Conservation (phyloP, 2,888 invertebrate species). For the Mesorhabditis spiculigera region DNA sequence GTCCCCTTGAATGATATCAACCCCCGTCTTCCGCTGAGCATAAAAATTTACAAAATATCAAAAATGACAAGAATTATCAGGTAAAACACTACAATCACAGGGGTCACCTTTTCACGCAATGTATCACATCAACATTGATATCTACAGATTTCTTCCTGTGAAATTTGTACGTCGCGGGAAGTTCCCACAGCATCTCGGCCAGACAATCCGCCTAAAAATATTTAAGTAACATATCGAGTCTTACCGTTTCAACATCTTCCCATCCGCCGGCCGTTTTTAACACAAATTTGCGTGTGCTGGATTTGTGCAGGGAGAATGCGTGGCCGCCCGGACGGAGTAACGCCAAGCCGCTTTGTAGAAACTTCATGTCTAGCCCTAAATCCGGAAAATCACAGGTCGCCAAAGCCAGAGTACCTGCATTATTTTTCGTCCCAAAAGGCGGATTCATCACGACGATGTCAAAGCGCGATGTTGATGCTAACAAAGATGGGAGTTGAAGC, state of each 20-base stretch:
- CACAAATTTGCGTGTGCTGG: conserved; percentile 73
- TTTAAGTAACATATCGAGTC: no score
- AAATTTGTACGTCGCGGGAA: conserved; percentile 74
- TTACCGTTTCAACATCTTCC: conserved; percentile 19
- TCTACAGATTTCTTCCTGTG: conserved; percentile 46
- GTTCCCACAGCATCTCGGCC: conserved; percentile 81
- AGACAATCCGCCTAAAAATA: conserved; percentile 67
- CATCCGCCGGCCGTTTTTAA: conserved; percentile 32
- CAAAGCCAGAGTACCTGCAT: conserved; percentile 62
- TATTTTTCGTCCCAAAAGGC: conserved; percentile 94
- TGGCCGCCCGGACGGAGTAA: conserved; percentile 60
- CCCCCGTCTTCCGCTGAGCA: no score
- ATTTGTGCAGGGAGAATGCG: conserved; percentile 94
- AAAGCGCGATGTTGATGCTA: conserved; percentile 63
- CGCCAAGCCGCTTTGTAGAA: conserved; percentile 74
- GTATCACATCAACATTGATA: conserved; percentile 46
- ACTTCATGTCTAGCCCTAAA: conserved; percentile 81
- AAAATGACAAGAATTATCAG: no score
- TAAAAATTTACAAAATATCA: no score
- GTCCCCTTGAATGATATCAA: no score
- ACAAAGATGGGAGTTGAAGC: conserved; percentile 49
- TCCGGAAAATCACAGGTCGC: conserved; percentile 2
- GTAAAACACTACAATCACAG: not conserved
- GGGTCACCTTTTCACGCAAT: conserved; percentile 23
- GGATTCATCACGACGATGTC: conserved; percentile 96